Percentiles rank a stretch among this genome's conserved stretches.
Evolutionary conservation across 2,797 vertebrate genomes (phyloP).

Genomic region (Sebastes iracundus): DNA sequence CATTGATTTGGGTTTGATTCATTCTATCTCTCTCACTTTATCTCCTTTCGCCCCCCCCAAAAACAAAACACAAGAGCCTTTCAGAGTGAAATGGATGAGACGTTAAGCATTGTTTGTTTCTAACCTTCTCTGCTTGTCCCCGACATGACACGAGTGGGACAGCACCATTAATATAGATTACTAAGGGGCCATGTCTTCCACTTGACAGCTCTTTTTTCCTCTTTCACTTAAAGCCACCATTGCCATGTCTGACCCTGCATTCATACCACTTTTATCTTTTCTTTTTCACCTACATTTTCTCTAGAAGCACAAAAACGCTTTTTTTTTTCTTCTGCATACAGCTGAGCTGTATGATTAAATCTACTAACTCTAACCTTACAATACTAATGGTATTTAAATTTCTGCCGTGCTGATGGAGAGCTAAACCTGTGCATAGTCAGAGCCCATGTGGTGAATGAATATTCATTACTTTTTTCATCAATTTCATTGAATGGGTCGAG

Average conservation of each 20-base stretch:
- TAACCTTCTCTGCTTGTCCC: conserved; percentile 64
- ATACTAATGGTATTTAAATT: conserved; percentile 58
- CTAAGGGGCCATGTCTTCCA: conserved; percentile 59
- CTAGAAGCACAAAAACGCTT: conserved; percentile 15
- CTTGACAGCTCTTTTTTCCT: conserved; percentile 62
- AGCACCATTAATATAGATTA: conserved; percentile 76
- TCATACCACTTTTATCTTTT: conserved; percentile 6
- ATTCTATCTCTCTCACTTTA: conserved; percentile 45
- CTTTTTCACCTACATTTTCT: conserved; percentile 25
- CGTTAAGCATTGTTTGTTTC: conserved; percentile 74
- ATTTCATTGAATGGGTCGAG: conserved; percentile 26
- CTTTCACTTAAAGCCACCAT: conserved; percentile 49
- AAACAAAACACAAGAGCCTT: conserved; percentile 64
- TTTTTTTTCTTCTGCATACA: not conserved
- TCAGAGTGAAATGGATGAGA: conserved; percentile 70
- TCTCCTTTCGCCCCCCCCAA: conserved; percentile 15
- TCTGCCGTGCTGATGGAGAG: conserved; percentile 46
- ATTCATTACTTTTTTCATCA: conserved; percentile 60
- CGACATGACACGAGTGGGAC: conserved; percentile 62
- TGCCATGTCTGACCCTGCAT: conserved; percentile 26
- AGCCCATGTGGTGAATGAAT: conserved; percentile 66
- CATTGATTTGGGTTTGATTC: conserved; percentile 66
- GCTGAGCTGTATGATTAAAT: conserved; percentile 55
- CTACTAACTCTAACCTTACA: conserved; percentile 50
- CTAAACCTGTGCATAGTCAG: conserved; percentile 39